Evolutionary conservation across 2,888 invertebrate genomes (phyloP), one percentile per base, ranked within the genome.

Genomic region (Lycophotia porphyrea): DNA sequence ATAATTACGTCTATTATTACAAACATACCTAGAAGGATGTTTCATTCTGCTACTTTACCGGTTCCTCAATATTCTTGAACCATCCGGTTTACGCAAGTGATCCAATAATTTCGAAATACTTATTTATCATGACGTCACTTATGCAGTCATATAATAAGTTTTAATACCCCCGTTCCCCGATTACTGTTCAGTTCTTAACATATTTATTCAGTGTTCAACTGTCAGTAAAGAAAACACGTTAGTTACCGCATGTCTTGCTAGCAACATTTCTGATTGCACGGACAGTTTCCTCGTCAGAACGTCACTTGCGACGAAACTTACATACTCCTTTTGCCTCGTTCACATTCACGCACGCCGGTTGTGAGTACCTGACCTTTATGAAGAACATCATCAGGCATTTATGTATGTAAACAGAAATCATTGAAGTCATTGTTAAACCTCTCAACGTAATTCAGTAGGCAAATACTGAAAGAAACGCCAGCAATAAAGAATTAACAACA

Each of bases 41-140:
- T 39, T 55, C n/a, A 55, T 64, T 34, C 27, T 31, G 15, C 15
- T 36, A 44, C 52, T 61, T 63, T 31, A 63, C 65, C 49, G 31
- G 31, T 66, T 76, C 49, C 44, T 71, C 44, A 78, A 72, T 75
- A 75, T 55, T 63, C 24, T 65, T 80, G 79, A 80, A 61, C 80
- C 74, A 74, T 13, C 34, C 39, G 31, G 42, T 13, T 72, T 27
- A 27, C 61, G 42, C n/a, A 72, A 67, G 8, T 52, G 49, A 63
- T 58, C 52, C 21, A 75, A 67, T 44, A 9, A 58, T 58, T 67
- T 71, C 2, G 55, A 72, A 58, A 58, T 66, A 72, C 47, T 49
- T 76, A 42, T 69, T n/a, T 49, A 55, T 3, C 2, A 63, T 70
- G 55, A 76, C 52, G 34, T 77, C 70, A 81, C n/a, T 11, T 34